Conservation (phyloP, 1,140 invertebrate genomes). For the Drosophila kikkawai region DNA sequence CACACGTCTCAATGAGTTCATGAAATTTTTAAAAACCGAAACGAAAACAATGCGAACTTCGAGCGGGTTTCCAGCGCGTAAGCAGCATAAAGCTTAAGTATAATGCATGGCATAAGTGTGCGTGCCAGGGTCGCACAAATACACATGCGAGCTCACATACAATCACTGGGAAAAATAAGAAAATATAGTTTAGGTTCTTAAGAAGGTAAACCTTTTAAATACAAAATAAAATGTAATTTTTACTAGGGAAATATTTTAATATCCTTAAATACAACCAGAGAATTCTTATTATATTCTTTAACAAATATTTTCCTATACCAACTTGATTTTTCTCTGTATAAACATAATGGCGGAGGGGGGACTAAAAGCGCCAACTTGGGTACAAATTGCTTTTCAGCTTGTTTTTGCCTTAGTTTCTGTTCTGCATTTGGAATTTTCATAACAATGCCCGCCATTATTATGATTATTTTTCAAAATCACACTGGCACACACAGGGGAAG, state of each 20-base stretch:
- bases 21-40: conserved; percentile 73
- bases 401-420: conserved; percentile 57
- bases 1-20: conserved; percentile 74
- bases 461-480: conserved; percentile 82
- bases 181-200: not conserved
- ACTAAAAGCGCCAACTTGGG: conserved; percentile 24
- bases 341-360: not conserved
- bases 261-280: too few relatives aligned
- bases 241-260: not conserved
- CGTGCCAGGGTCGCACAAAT: conserved; percentile 55
- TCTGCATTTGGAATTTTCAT: conserved; percentile 67
- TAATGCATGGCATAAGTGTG: conserved; percentile 75
- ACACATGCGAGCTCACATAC: not conserved
- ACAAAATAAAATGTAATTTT: not conserved
- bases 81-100: conserved; percentile 75
- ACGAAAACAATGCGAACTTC: conserved; percentile 62
- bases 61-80: conserved; percentile 54
- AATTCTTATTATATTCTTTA: not conserved
- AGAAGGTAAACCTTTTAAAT: too few relatives aligned
- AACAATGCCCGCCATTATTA: conserved; percentile 78
- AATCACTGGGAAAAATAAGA: not conserved
- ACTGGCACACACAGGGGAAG: conserved; percentile 6
- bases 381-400: conserved; percentile 71
- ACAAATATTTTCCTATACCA: not conserved
- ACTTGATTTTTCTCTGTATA: not conserved